A percentile compares a stretch with the other conserved stretches of the same genome.
These are phyloP conservation scores for Geopemphigus sp. DNA, from an alignment of 1,140 invertebrate species.

Conservation along the genomic window DNA sequence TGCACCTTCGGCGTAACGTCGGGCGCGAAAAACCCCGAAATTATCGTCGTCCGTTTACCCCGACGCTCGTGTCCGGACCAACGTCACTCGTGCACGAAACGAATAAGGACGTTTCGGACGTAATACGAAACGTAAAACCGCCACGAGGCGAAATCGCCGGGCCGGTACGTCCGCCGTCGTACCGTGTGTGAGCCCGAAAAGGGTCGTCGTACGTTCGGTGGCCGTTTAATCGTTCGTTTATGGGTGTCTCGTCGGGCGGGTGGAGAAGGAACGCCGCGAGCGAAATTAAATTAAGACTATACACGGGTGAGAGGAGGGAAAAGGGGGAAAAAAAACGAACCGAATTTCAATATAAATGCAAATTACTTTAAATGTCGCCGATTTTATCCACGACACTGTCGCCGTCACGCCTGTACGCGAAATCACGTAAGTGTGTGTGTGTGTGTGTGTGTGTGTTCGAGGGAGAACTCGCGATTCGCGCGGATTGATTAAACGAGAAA, in stretches of 20 bases:
- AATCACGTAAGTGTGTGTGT: background rate
- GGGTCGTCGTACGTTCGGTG: background rate
- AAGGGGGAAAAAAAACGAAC: constrained; percentile 17
- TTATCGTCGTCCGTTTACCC: too few relatives aligned
- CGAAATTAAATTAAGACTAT: constrained; percentile 39
- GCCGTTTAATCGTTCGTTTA: constrained; percentile 26
- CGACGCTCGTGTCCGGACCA: too few relatives aligned
- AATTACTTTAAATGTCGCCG: constrained; percentile 43
- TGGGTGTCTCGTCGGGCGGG: too few relatives aligned
- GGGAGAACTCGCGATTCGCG: background rate
- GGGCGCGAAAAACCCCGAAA: too few relatives aligned
- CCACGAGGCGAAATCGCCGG: too few relatives aligned
- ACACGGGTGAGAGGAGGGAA: background rate
- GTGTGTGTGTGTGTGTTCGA: too few relatives aligned
- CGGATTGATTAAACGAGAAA: constrained; percentile 13
- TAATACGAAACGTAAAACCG: too few relatives aligned
- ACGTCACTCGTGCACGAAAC: too few relatives aligned
- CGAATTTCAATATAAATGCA: constrained; percentile 48
- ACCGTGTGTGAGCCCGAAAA: background rate
- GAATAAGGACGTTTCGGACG: too few relatives aligned
- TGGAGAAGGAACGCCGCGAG: background rate
- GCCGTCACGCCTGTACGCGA: constrained; percentile 9
- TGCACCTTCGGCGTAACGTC: too few relatives aligned
- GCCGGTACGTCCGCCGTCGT: too few relatives aligned
- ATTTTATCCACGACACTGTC: constrained; percentile 14